Base-by-base conservation (phyloP, 2,797 vertebrate genomes). In the Paratrypauchen microcephalus region DNA sequence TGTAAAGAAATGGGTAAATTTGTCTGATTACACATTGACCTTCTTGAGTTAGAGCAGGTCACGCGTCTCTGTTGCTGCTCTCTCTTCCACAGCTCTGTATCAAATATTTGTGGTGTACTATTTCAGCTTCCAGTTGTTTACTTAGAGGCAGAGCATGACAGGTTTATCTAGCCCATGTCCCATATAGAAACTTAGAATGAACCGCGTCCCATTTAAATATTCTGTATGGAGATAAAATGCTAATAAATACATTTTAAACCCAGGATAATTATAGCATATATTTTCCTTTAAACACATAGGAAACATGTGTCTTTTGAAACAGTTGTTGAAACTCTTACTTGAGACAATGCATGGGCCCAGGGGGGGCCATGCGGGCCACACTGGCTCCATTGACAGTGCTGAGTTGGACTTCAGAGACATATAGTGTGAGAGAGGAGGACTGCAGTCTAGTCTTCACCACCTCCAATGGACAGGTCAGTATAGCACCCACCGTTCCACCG, bases 401-500 rank as follows among this genome's bases (percentile, higher is more conserved):
- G 72, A 99, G 94, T 83, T 98, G 96, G 78, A 99, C 97, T 92
- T 97, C 95, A 92, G 97, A 96, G 84, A 99, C 92, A 68, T 97
- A 99, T 3, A 98, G 87, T 0, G 95, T 97, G 84, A 99, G 90
- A 30, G 96, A 95, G 6, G 98, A 99, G 3, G 98, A 98, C 90
- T 99, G 98, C 73, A 99, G 86, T 21, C 98, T 94, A 47, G 98
- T 99, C 89, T 99, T 99, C 69, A 99, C 97, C 89, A 99, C 98
- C 92, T 99, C 98, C 84, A 99, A 92, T 23, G 98, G 98, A 92
- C 98, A 99, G 77, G 98, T 99, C 90, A 99, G 90, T 88, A 99
- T 97, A 76, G 98, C 98, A 54, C 97, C 98, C 80, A 99, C 97
- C 56, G 98, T 99, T 79, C 98, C 98, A 73, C 97, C 98, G 85